Evolutionary conservation across 2,888 invertebrate genomes (phyloP).

Genomic region (Cephus pulcher): DNA sequence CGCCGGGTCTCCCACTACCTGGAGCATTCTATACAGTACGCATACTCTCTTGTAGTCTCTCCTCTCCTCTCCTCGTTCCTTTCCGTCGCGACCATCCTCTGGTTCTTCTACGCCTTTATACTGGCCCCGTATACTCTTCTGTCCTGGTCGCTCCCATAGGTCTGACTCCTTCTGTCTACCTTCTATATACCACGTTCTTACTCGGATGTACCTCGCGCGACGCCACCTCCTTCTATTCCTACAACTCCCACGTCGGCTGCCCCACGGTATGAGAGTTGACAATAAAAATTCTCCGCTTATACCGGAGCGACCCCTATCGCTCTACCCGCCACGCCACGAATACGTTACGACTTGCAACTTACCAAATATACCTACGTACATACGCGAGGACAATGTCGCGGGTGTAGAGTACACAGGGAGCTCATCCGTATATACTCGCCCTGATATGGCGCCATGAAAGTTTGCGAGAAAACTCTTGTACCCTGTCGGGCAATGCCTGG

Average conservation of each 20-base stretch:
- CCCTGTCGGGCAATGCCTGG: background rate
- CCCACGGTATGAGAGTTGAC: slow-evolving; percentile 20
- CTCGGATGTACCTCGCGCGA: background rate
- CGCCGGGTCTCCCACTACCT: slow-evolving; percentile 36
- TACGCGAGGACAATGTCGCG: background rate
- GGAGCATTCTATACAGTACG: background rate
- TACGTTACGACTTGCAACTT: background rate
- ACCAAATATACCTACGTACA: background rate
- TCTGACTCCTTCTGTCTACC: background rate
- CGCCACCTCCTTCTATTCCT: background rate
- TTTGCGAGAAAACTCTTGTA: background rate
- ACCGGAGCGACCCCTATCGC: background rate
- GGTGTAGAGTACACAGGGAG: background rate
- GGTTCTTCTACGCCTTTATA: background rate
- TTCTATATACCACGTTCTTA: background rate
- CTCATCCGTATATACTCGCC: background rate
- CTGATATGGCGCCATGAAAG: background rate
- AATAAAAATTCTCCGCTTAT: slow-evolving; percentile 21
- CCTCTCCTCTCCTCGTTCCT: slow-evolving; percentile 20
- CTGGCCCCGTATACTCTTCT: background rate
- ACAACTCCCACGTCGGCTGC: slow-evolving; percentile 2
- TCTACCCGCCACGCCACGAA: background rate
- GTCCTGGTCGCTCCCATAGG: background rate
- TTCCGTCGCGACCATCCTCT: background rate
- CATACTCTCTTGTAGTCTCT: slow-evolving; percentile 21